Conservation (phyloP, 2,888 invertebrate genomes). For the Drosophila anceps region DNA sequence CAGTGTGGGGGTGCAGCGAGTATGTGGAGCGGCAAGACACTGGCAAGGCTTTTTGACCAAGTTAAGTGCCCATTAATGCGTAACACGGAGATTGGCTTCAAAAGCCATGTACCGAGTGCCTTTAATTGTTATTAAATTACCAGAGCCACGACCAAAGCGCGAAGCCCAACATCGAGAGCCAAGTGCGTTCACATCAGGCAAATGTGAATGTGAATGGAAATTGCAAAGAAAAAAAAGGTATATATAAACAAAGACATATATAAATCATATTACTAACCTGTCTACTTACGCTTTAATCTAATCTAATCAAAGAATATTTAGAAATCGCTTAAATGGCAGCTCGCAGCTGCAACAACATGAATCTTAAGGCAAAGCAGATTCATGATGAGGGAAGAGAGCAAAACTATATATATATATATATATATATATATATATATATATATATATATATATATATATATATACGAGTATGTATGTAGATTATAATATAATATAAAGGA, state of each 20-base stretch:
- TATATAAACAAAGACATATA: background rate
- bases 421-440: background rate
- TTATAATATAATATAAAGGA: background rate
- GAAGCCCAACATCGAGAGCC: slow-evolving; percentile 41
- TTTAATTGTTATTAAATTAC: slow-evolving; percentile 82
- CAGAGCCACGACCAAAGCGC: slow-evolving; percentile 35
- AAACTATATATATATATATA: background rate
- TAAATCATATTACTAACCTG: background rate
- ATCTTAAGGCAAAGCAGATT: background rate
- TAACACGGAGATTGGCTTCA: slow-evolving; percentile 82
- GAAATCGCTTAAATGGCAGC: background rate
- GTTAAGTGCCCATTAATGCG: slow-evolving; percentile 84
- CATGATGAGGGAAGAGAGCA: no score
- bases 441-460: no score
- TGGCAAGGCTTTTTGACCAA: slow-evolving; percentile 80
- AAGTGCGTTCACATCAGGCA: slow-evolving; percentile 57
- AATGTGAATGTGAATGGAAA: slow-evolving; percentile 44
- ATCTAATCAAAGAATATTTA: background rate
- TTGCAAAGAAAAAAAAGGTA: slow-evolving; percentile 21
- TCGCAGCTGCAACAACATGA: background rate
- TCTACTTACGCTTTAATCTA: background rate
- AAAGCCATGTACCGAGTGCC: slow-evolving; percentile 78
- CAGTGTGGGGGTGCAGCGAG: slow-evolving; percentile 11
- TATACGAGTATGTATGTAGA: no score
- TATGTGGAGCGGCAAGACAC: slow-evolving; percentile 66